These are phyloP conservation scores for Onychomys leucogaster DNA, from an alignment of 2,797 vertebrate genomes.

Conservation along the genomic window DNA sequence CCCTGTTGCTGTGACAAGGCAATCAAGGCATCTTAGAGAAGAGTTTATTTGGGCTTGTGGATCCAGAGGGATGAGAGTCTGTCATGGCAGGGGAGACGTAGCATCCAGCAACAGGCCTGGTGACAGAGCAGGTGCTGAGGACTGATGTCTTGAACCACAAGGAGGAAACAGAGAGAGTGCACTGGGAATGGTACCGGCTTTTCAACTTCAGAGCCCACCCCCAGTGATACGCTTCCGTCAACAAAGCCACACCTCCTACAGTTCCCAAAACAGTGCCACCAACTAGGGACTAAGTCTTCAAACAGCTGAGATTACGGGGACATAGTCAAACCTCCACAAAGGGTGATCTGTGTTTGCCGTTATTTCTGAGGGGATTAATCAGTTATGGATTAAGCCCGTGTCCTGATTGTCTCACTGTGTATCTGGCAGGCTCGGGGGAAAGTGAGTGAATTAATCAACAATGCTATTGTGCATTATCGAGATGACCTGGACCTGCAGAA, in stretches of 20 bases:
- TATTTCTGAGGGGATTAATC: slow-evolving; percentile 22
- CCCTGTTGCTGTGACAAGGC: neutral
- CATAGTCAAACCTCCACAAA: neutral
- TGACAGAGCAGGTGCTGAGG: neutral
- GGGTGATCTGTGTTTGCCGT: neutral
- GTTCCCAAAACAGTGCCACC: neutral
- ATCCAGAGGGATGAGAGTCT: neutral
- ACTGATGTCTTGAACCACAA: neutral
- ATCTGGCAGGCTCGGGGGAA: slow-evolving; percentile 90
- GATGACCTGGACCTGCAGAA: slow-evolving; percentile 97
- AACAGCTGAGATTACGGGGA: neutral
- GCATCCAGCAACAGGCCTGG: neutral
- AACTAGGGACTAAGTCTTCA: neutral
- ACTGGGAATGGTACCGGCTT: neutral
- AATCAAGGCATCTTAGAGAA: neutral
- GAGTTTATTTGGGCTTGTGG: neutral
- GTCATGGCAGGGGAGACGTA: too few species aligned
- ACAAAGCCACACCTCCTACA: neutral
- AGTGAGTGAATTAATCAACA: slow-evolving; percentile 93
- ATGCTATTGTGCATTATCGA: slow-evolving; percentile 94
- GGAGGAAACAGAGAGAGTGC: neutral
- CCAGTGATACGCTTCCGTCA: neutral
- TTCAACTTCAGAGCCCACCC: neutral
- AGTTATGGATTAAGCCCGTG: neutral
- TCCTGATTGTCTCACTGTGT: neutral